phyloP scores from a whole-genome alignment of 2,888 invertebrate genomes.

The Tyria jacobaeae region DNA sequence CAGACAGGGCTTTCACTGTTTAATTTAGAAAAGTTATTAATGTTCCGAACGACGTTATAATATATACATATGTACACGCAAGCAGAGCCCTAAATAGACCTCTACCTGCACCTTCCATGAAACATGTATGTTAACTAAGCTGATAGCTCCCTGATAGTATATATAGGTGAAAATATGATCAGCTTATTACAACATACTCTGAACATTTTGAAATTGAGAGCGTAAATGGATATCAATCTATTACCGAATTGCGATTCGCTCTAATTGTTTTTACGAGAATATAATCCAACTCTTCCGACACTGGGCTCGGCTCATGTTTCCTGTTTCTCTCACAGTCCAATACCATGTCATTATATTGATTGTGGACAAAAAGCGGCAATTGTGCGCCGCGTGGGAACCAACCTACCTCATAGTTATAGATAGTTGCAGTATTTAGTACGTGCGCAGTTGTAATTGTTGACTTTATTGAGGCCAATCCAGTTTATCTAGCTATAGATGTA shows the following conservation, averaged over 20 bases:
- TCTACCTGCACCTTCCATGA: no score
- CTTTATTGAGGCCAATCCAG: background rate
- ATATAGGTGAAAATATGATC: background rate
- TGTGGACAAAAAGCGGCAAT: slow-evolving; percentile 73
- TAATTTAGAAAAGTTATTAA: no score
- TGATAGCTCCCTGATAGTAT: no score
- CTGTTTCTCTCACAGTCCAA: slow-evolving; percentile 89
- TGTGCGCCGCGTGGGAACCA: slow-evolving; percentile 72
- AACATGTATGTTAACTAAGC: no score
- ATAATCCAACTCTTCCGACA: slow-evolving; percentile 90
- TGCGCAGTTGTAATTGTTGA: background rate
- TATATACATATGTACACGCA: no score
- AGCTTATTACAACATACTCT: slow-evolving; percentile 21
- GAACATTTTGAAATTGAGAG: slow-evolving; percentile 32
- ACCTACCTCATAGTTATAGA: slow-evolving; percentile 12
- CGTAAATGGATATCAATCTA: slow-evolving; percentile 63
- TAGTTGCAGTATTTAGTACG: slow-evolving; percentile 34
- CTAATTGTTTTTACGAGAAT: slow-evolving; percentile 87
- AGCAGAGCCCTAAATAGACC: no score
- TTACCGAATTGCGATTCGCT: slow-evolving; percentile 75
- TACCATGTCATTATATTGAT: slow-evolving; percentile 76
- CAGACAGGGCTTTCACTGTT: no score
- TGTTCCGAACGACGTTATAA: no score
- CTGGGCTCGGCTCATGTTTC: slow-evolving; percentile 89
- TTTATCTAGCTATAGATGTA: background rate